A percentile compares a stretch with the other conserved stretches of the same genome.
Conservation (phyloP, 2,888 invertebrate species). For the Augiades crinisus region DNA sequence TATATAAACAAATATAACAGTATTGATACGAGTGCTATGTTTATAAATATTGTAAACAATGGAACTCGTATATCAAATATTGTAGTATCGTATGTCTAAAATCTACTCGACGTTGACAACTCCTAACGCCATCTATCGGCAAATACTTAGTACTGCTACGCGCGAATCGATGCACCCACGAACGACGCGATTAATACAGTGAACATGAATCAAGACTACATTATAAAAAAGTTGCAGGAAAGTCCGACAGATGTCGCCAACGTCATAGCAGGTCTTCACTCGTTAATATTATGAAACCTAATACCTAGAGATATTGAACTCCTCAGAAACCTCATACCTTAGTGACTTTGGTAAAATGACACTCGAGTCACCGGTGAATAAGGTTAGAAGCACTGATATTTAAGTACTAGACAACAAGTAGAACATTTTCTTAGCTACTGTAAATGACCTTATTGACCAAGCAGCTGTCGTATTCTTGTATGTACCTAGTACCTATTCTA, state of each 20-base stretch:
- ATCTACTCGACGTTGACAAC: no score
- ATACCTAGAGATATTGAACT: constrained; percentile 3
- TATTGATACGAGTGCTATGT: no score
- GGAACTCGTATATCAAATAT: no score
- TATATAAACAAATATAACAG: no score
- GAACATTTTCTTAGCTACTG: constrained; percentile 10
- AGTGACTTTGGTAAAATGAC: constrained; percentile 19
- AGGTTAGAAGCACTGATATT: constrained; percentile 12
- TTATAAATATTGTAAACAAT: no score
- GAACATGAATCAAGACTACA: constrained; percentile 2
- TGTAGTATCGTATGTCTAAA: no score
- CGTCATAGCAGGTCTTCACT: not conserved
- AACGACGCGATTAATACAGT: not conserved
- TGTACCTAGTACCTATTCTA: not conserved
- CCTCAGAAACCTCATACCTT: constrained; percentile 2
- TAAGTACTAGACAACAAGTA: constrained; percentile 10
- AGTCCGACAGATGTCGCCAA: constrained; percentile 8
- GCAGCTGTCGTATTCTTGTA: not conserved
- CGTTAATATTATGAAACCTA: not conserved
- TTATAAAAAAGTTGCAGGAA: not conserved
- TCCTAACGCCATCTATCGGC: constrained; percentile 14
- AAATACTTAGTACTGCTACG: not conserved
- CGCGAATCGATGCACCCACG: not conserved
- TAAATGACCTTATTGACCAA: constrained; percentile 10
- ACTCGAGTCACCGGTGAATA: constrained; percentile 8